phyloP scores from a whole-genome alignment of 2,888 invertebrate species.

The Caenorhabditis doughertyi region DNA sequence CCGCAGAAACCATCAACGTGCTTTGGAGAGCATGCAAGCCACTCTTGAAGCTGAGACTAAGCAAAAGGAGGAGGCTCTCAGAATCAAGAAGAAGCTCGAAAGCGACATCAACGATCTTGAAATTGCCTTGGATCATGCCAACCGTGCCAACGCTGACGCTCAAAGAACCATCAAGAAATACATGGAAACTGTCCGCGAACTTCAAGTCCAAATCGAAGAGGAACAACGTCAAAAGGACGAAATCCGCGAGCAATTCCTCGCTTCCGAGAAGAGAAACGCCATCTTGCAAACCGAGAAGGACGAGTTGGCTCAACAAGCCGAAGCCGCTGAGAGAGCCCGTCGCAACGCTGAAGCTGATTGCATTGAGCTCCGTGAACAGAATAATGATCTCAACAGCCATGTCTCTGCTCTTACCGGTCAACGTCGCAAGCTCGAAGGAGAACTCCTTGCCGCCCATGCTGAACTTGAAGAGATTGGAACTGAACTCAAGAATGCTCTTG shows the following conservation, averaged over 20 bases:
- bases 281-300: constrained; percentile 98
- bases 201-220: constrained; percentile 88
- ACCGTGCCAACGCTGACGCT: constrained; percentile 87
- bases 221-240: constrained; percentile 98
- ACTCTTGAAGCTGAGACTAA: constrained; percentile 81
- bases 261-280: constrained; percentile 97
- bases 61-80: constrained; percentile 90
- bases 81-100: constrained; percentile 99
- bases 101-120: constrained; percentile 95
- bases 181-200: constrained; percentile 93
- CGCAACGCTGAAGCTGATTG: constrained; percentile 98
- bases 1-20: constrained; percentile 99
- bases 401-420: constrained; percentile 91
- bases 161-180: constrained; percentile 95
- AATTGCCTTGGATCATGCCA: constrained; percentile 98
- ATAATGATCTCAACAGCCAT: constrained; percentile 96
- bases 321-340: constrained; percentile 94
- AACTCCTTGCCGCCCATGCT: constrained; percentile 95
- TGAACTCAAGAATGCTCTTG: constrained; percentile 98
- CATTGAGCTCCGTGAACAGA: constrained; percentile 97
- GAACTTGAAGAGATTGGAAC: constrained; percentile 98
- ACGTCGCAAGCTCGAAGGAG: constrained; percentile 99
- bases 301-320: constrained; percentile 88
- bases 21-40: constrained; percentile 97
- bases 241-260: constrained; percentile 93